phyloP scores from a whole-genome alignment of 2,888 invertebrate genomes.

The Athalia circularis region DNA sequence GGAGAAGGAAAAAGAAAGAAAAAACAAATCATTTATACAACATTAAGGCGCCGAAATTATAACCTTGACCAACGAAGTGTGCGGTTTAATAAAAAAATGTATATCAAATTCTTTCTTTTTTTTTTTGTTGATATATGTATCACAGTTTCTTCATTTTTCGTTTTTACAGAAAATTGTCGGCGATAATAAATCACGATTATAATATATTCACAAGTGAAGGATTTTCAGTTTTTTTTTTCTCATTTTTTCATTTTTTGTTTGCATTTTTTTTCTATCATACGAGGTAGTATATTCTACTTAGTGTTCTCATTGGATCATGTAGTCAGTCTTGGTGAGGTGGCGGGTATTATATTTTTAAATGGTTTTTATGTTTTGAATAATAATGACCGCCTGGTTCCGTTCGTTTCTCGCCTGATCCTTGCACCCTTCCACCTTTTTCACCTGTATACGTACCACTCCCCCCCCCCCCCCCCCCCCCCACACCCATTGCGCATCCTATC shows the following conservation, averaged over 20 bases:
- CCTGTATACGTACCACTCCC: neutral
- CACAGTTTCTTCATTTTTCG: constrained; percentile 11
- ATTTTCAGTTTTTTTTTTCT: constrained; percentile 56
- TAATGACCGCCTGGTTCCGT: constrained; percentile 64
- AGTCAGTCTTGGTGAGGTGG: constrained; percentile 51
- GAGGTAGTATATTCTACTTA: constrained; percentile 74
- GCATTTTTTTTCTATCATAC: constrained; percentile 43
- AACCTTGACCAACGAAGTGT: too few relatives aligned
- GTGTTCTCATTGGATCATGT: constrained; percentile 72
- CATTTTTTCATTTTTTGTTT: constrained; percentile 3
- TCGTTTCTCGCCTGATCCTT: constrained; percentile 11
- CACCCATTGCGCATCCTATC: neutral
- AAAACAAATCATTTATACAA: neutral
- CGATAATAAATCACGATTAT: constrained; percentile 74
- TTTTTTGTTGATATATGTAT: neutral
- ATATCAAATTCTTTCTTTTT: neutral
- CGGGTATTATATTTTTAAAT: constrained; percentile 74
- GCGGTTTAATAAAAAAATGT: too few relatives aligned
- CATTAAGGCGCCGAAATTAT: neutral
- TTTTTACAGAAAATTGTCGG: constrained; percentile 66
- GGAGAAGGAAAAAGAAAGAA: neutral
- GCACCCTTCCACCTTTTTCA: neutral
- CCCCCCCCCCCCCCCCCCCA: neutral
- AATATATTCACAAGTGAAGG: constrained; percentile 67
- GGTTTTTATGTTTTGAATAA: constrained; percentile 74